Evolutionary conservation across 2,888 invertebrate species (phyloP).

Genomic region (Noctuana brunneofusca): DNA sequence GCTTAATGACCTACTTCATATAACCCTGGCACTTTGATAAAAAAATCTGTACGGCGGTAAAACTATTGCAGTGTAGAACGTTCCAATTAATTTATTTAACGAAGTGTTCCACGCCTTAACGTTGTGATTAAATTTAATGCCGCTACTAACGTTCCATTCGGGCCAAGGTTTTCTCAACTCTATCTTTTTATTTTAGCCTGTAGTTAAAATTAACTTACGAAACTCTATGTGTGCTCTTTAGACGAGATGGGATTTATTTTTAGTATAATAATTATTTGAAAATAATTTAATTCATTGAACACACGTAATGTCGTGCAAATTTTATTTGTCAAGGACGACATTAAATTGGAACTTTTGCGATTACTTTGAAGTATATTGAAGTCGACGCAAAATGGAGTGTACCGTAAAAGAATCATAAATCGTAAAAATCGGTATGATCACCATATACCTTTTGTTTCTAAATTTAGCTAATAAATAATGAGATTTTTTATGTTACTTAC

Average conservation of each 20-base stretch:
- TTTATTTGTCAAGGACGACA: too few species aligned
- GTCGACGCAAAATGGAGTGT: too few species aligned
- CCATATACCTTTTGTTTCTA: too few species aligned
- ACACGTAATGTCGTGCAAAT: too few species aligned
- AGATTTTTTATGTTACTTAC: too few species aligned
- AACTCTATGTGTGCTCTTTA: conserved; percentile 21
- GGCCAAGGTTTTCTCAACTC: conserved; percentile 38
- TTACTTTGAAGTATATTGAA: too few species aligned
- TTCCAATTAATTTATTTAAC: conserved; percentile 34
- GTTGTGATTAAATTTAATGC: conserved; percentile 38
- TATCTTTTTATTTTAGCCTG: conserved; percentile 27
- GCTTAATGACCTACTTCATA: conserved; percentile 27
- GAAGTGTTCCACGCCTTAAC: conserved; percentile 30
- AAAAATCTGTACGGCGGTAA: conserved; percentile 21
- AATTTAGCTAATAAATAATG: too few species aligned
- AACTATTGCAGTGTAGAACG: conserved; percentile 25
- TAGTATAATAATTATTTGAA: too few species aligned
- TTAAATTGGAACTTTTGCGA: too few species aligned
- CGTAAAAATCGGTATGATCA: too few species aligned
- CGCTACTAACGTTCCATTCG: conserved; percentile 37
- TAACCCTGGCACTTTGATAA: conserved; percentile 23
- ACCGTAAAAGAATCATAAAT: too few species aligned
- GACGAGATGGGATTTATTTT: background rate
- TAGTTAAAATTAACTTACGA: conserved; percentile 17
- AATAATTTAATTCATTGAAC: too few species aligned